A percentile compares a stretch with the other conserved stretches of the same genome.
These are phyloP conservation scores for Chaetodon auriga DNA, from an alignment of 2,113 vertebrate genomes.

Conservation along the genomic window DNA sequence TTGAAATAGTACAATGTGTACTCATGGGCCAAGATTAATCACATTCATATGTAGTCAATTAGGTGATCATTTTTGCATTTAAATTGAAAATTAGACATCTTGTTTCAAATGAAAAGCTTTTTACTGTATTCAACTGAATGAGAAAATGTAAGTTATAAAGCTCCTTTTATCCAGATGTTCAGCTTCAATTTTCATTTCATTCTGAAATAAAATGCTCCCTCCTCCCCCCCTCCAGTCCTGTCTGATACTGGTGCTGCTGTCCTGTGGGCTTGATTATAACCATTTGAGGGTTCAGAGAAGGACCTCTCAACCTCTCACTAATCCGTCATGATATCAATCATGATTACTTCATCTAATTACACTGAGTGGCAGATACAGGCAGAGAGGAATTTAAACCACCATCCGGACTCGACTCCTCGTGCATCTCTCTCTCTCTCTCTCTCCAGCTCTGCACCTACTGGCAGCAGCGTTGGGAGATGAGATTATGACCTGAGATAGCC, in stretches of 20 bases:
- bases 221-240: constrained; percentile 19
- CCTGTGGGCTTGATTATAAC: constrained; percentile 43
- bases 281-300: constrained; percentile 59
- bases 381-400: constrained; percentile 32
- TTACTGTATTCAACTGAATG: constrained; percentile 39
- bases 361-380: constrained; percentile 58
- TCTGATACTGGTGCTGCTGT: constrained; percentile 28
- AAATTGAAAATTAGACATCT: constrained; percentile 40
- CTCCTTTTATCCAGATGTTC: constrained; percentile 57
- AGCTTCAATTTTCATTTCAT: constrained; percentile 41
- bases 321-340: constrained; percentile 64
- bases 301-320: constrained; percentile 53
- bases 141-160: constrained; percentile 33
- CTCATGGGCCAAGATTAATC: constrained; percentile 28
- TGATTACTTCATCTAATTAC: constrained; percentile 74
- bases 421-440: neutral
- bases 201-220: constrained; percentile 53
- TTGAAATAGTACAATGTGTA: constrained; percentile 27
- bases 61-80: constrained; percentile 41
- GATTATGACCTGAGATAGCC: constrained; percentile 11
- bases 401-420: constrained; percentile 26
- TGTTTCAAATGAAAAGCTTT: constrained; percentile 45
- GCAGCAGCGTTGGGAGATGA: neutral
- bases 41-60: constrained; percentile 30
- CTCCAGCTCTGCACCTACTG: constrained; percentile 1